A percentile compares a stretch with the other conserved stretches of the same genome.
Conservation (phyloP, 2,888 invertebrate genomes). For the Diaprepes abbreviatus region DNA sequence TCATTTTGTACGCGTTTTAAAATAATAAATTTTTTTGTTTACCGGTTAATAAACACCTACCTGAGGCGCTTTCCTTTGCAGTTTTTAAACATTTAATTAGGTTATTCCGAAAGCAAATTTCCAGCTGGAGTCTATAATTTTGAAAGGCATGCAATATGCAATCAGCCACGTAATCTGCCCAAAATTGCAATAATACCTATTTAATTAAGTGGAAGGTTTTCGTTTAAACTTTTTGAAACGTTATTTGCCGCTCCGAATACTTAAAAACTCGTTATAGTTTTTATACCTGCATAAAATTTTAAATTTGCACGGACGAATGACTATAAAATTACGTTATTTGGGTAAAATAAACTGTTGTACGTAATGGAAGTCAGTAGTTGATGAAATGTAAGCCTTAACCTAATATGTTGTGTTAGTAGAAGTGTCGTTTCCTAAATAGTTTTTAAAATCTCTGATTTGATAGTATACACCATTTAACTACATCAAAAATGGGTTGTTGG, state of each 20-base stretch:
- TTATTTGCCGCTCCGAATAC: constrained; percentile 5
- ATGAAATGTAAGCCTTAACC: too few species aligned
- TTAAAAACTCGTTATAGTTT: constrained; percentile 6
- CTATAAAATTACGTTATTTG: constrained; percentile 16
- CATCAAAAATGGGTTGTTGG: too few species aligned
- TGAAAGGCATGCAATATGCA: constrained; percentile 12
- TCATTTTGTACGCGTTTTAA: background rate
- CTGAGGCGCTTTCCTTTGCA: constrained; percentile 1
- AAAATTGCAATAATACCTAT: constrained; percentile 23
- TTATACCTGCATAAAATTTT: constrained; percentile 14
- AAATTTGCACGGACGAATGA: background rate
- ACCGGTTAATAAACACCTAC: background rate
- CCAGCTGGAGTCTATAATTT: constrained; percentile 3
- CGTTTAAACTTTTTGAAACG: constrained; percentile 9
- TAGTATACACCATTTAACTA: too few species aligned
- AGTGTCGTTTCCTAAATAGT: too few species aligned
- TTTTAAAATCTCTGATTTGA: too few species aligned
- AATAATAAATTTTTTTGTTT: constrained; percentile 6
- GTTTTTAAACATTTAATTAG: constrained; percentile 13
- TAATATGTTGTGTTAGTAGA: too few species aligned
- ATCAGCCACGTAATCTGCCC: constrained; percentile 17
- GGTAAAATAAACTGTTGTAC: too few species aligned
- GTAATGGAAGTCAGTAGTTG: too few species aligned
- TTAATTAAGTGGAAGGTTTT: constrained; percentile 23
- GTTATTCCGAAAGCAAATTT: constrained; percentile 15